A percentile compares a stretch with the other conserved stretches of the same genome.
Evolutionary conservation across 2,888 invertebrate genomes (phyloP).

Genomic region (Drosophila nigritarsus): DNA sequence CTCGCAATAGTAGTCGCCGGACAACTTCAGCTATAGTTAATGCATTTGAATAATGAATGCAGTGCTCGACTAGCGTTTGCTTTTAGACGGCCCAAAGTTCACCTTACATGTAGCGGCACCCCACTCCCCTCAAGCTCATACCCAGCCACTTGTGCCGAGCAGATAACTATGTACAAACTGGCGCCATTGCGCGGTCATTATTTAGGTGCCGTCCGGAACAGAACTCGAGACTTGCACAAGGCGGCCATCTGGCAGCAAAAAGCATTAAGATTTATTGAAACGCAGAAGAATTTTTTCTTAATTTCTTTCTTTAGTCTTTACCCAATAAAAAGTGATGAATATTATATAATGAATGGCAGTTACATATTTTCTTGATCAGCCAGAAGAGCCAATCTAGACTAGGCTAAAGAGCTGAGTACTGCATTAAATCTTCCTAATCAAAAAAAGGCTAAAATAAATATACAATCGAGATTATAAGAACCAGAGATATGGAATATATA

Average conservation of each 20-base stretch:
- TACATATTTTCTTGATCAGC: background rate
- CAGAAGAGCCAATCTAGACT: background rate
- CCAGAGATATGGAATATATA: no score
- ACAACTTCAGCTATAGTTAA: constrained; percentile 61
- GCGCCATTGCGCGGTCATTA: constrained; percentile 71
- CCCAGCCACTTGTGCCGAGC: background rate
- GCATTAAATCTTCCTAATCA: background rate
- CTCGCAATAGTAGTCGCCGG: constrained; percentile 18
- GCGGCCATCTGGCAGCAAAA: constrained; percentile 59
- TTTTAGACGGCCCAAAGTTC: constrained; percentile 18
- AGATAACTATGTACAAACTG: constrained; percentile 80
- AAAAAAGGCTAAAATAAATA: no score
- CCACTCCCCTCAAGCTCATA: constrained; percentile 15
- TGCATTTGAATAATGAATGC: constrained; percentile 79
- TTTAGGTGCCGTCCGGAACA: constrained; percentile 68
- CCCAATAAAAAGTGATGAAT: background rate
- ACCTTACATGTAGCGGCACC: constrained; percentile 48
- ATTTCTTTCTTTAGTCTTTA: constrained; percentile 3
- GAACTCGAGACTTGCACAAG: constrained; percentile 38
- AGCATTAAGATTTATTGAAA: constrained; percentile 76
- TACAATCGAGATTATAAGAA: no score
- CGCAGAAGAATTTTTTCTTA: constrained; percentile 64
- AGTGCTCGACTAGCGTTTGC: constrained; percentile 13
- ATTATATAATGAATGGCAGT: background rate
- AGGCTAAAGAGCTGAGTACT: background rate